These are phyloP conservation scores for Marcusenius ussheri DNA, from an alignment of 2,113 vertebrate species.

Conservation along the genomic window DNA sequence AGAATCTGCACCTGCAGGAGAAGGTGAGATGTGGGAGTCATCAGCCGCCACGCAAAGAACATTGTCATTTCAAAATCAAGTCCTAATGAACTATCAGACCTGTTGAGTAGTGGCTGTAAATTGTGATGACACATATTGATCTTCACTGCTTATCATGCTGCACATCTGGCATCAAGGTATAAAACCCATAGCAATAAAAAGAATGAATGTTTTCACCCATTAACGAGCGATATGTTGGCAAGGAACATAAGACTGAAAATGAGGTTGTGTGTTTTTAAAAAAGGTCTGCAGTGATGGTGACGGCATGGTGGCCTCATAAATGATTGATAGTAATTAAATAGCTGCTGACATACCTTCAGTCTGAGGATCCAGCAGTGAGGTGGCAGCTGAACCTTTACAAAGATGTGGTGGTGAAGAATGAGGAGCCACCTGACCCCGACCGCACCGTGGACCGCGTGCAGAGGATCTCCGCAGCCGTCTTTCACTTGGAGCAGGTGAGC, in stretches of 20 bases:
- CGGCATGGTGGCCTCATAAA: background rate
- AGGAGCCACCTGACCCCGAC: conserved; percentile 75
- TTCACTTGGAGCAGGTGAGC: conserved; percentile 79
- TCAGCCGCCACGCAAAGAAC: background rate
- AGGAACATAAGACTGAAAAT: background rate
- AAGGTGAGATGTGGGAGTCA: conserved; percentile 64
- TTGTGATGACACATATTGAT: background rate
- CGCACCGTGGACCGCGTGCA: conserved; percentile 84
- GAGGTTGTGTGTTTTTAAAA: background rate
- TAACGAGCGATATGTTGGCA: background rate
- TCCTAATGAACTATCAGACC: background rate
- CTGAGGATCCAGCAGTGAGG: conserved; percentile 90
- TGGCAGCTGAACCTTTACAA: conserved; percentile 97
- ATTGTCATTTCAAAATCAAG: background rate
- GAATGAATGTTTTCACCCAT: background rate
- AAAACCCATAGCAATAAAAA: background rate
- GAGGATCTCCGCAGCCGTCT: conserved; percentile 92
- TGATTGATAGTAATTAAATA: background rate
- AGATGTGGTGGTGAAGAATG: conserved; percentile 73
- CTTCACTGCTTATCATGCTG: background rate
- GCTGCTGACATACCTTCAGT: conserved; percentile 54
- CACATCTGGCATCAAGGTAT: background rate
- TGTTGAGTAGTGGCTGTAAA: background rate
- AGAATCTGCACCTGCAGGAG: conserved; percentile 88
- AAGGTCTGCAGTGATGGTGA: background rate